Conservation (phyloP, 2,797 vertebrate species). For the Cynopterus sphinx region DNA sequence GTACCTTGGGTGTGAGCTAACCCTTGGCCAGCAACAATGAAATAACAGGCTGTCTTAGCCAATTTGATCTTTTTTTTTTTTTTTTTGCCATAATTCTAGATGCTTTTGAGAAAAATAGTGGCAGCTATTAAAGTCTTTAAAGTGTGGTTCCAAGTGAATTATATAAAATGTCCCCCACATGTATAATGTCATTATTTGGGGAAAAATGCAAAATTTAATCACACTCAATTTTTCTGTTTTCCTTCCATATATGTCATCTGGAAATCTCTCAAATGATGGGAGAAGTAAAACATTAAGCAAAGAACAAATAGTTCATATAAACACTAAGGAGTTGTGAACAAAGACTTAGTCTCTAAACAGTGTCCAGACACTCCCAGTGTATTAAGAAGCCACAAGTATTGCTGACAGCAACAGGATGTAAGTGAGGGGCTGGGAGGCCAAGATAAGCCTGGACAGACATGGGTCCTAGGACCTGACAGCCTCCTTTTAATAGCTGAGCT, state of each 20-base stretch:
- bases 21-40: background rate
- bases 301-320: background rate
- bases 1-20: background rate
- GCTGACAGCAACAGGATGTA: background rate
- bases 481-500: background rate
- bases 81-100: constrained; percentile 4
- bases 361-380: background rate
- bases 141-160: background rate
- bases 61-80: background rate
- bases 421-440: background rate
- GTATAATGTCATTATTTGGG: background rate
- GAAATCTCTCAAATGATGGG: constrained; percentile 28
- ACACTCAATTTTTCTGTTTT: background rate
- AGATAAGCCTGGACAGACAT: background rate
- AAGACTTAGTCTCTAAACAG: background rate
- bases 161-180: background rate
- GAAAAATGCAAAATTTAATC: background rate
- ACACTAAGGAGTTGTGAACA: background rate
- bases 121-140: background rate
- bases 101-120: constrained; percentile 15
- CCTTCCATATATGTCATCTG: background rate
- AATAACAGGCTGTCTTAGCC: background rate
- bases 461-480: background rate
- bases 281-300: constrained; percentile 38
- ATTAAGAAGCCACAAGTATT: background rate